These are phyloP conservation scores for Calliphora vomitoria DNA, from an alignment of 2,888 invertebrate genomes.

Conservation along the genomic window DNA sequence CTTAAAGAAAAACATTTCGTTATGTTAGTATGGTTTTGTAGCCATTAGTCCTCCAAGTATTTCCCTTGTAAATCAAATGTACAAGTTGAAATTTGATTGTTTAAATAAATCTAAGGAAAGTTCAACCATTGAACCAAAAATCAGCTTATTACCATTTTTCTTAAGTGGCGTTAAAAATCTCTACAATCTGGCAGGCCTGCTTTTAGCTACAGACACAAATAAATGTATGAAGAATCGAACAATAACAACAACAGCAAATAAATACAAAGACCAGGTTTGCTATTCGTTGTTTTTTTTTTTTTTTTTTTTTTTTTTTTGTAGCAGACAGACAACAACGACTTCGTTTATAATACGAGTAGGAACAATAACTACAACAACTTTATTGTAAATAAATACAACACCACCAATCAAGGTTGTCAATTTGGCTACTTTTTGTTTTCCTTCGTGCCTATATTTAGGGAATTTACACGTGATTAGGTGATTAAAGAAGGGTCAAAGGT, in stretches of 20 bases:
- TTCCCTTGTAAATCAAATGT: too few species aligned
- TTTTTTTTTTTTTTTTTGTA: too few species aligned
- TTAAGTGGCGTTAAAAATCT: too few species aligned
- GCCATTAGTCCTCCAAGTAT: too few species aligned
- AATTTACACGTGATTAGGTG: not conserved
- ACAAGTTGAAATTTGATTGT: too few species aligned
- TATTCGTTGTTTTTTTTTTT: conserved; percentile 6
- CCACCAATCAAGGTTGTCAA: conserved; percentile 38
- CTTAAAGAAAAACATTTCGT: too few species aligned
- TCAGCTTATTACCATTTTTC: too few species aligned
- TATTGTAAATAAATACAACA: conserved; percentile 6
- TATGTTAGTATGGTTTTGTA: too few species aligned
- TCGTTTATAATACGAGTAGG: conserved; percentile 37
- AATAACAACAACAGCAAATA: not conserved
- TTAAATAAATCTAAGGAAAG: too few species aligned
- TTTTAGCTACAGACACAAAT: too few species aligned
- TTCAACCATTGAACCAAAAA: too few species aligned
- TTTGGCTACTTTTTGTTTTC: conserved; percentile 3
- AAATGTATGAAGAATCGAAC: not conserved
- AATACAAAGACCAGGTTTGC: conserved; percentile 42
- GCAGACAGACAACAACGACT: conserved; percentile 44
- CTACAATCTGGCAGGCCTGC: too few species aligned
- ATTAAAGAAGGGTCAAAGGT: not conserved
- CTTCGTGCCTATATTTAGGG: not conserved
- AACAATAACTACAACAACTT: conserved; percentile 57